A percentile compares a stretch with the other conserved stretches of the same genome.
These are phyloP conservation scores for Gastrophysa polygoni DNA, from an alignment of 2,888 invertebrate genomes.

Conservation along the genomic window DNA sequence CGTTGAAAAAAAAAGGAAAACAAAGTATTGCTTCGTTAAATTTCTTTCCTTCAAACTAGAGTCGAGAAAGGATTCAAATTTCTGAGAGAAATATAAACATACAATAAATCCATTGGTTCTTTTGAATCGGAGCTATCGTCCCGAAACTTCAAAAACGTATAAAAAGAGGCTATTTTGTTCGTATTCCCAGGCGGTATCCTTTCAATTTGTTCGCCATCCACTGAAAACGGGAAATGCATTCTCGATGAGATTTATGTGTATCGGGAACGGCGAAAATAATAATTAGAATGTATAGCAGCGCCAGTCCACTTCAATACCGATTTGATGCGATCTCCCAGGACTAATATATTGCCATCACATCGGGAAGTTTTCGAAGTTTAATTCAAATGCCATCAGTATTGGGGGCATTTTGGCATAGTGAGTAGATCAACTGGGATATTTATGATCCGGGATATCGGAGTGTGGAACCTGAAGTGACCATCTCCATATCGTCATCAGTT, in stretches of 20 bases:
- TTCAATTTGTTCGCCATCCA: slow-evolving; percentile 1
- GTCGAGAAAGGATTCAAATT: too few relatives aligned
- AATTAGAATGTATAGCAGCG: not conserved
- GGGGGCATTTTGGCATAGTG: not conserved
- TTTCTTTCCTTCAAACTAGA: too few relatives aligned
- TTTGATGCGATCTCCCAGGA: not conserved
- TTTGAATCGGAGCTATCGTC: too few relatives aligned
- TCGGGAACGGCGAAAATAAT: not conserved
- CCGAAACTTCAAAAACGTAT: not conserved
- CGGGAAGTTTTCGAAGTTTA: not conserved
- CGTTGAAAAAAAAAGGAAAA: too few relatives aligned
- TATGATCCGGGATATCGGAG: not conserved
- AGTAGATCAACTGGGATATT: not conserved
- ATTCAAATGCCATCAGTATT: not conserved
- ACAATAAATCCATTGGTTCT: too few relatives aligned
- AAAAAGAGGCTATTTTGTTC: not conserved
- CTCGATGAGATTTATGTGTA: slow-evolving; percentile 1
- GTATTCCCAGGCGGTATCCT: not conserved
- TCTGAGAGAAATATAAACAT: too few relatives aligned
- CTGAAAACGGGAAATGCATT: not conserved
- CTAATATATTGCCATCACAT: not conserved
- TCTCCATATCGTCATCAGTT: too few relatives aligned
- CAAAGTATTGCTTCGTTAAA: too few relatives aligned
- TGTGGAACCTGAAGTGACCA: not conserved
- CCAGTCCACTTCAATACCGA: not conserved